Base-by-base conservation (phyloP, 2,888 invertebrate genomes). In the Seira ritae region DNA sequence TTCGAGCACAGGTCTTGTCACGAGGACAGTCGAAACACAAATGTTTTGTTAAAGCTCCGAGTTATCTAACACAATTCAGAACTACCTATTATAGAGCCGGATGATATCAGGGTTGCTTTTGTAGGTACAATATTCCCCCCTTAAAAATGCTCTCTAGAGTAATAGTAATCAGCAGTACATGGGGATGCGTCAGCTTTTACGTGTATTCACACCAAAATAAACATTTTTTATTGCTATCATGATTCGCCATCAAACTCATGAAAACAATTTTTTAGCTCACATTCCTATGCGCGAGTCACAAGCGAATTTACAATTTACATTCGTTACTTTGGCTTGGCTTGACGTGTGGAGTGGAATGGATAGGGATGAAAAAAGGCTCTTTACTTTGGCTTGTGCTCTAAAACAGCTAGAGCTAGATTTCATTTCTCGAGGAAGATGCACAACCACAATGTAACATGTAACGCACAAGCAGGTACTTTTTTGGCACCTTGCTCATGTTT, bases 401-500 rank as follows among this genome's bases (percentile, higher is more conserved):
- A 42, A 42, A 42, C 12, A 12, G 42, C 42, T 42, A 42, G 42
- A 42, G n/a, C n/a, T n/a, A n/a, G n/a, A n/a, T 42, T 42, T 42
- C 12, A 12, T 42, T 8, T 42, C n/a, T n/a, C n/a, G 42, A 12
- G 42, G 12, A 42, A 6, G 42, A 12, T 42, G 6, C 12, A 12
- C 42, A 42, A 42, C 12, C 6, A 12, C n/a, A n/a, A n/a, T n/a
- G n/a, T 12, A 8, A 12, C 42, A 42, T 42, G 42, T 42, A 42
- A 12, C 12, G 42, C 12, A 42, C 12, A 42, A 37, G 74, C 74
- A 80, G 71, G 62, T 75, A 81, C 50, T 42, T 70, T 42, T 69
- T 81, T 71, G 66, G 81, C 81, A 81, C 81, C 81, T 81, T 69
- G 70, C 75, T 69, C 73, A 75, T 81, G 75, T 62, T 50, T 68